phyloP scores from a whole-genome alignment of 2,113 vertebrate genomes.

The Puntigrus tetrazona region DNA sequence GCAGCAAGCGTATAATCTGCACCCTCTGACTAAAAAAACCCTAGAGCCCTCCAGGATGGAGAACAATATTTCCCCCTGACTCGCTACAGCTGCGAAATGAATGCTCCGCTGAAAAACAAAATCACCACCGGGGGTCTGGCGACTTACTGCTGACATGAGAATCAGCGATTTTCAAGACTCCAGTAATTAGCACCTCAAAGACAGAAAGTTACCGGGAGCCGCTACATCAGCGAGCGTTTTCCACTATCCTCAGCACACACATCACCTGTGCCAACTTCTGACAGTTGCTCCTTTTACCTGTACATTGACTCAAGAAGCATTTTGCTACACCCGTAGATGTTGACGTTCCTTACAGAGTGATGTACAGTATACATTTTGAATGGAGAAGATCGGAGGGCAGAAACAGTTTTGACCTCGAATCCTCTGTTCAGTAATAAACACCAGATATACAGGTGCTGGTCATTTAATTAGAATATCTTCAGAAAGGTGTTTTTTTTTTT shows the following conservation, averaged over 20 bases:
- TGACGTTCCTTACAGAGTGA: neutral
- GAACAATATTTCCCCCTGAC: slow-evolving; percentile 37
- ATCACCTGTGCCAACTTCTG: neutral
- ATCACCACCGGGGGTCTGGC: slow-evolving; percentile 35
- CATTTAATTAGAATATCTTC: too few relatives aligned
- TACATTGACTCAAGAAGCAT: neutral
- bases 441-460: too few relatives aligned
- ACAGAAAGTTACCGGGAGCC: slow-evolving; percentile 11
- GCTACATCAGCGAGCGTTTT: slow-evolving; percentile 35
- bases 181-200: slow-evolving; percentile 25
- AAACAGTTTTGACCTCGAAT: neutral
- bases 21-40: slow-evolving; percentile 10
- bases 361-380: neutral
- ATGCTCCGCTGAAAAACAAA: slow-evolving; percentile 41
- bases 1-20: slow-evolving; percentile 19
- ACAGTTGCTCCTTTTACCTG: neutral
- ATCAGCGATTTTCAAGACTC: slow-evolving; percentile 25
- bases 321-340: neutral
- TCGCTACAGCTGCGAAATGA: slow-evolving; percentile 32
- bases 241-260: slow-evolving; percentile 12
- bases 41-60: slow-evolving; percentile 2
- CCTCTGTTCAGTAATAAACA: neutral
- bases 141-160: slow-evolving; percentile 24
- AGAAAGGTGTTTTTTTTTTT: too few relatives aligned
- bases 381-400: neutral